phyloP scores from a whole-genome alignment of 2,113 vertebrate species.

The Macquaria ambigua region DNA sequence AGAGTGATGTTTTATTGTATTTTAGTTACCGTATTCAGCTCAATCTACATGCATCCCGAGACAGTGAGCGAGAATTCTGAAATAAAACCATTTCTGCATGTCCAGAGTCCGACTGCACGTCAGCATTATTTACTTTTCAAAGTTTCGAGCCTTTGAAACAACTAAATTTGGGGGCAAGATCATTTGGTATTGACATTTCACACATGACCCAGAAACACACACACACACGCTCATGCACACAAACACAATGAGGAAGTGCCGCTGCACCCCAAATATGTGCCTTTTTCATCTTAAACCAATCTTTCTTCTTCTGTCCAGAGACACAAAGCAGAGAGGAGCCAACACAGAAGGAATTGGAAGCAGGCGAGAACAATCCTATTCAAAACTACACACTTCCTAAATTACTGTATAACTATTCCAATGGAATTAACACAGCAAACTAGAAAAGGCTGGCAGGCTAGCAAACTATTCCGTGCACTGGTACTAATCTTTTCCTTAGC shows the following conservation, averaged over 20 bases:
- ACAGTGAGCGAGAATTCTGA: background rate
- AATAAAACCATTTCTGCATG: background rate
- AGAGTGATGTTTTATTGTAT: background rate
- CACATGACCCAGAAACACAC: constrained; percentile 16
- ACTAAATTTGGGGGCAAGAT: background rate
- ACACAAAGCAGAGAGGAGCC: constrained; percentile 10
- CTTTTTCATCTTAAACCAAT: background rate
- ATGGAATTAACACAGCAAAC: background rate
- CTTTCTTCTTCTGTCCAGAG: background rate
- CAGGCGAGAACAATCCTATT: too few relatives aligned
- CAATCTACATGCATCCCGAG: background rate
- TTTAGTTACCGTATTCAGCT: background rate
- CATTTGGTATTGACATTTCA: constrained; percentile 18
- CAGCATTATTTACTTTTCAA: background rate
- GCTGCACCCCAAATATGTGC: background rate
- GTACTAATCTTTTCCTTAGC: background rate
- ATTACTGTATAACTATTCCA: background rate
- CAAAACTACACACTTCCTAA: background rate
- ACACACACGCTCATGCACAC: background rate
- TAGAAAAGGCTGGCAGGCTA: background rate
- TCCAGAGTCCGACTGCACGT: background rate
- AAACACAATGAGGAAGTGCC: background rate
- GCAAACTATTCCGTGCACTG: background rate
- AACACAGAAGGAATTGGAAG: background rate
- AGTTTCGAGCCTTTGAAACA: background rate